phyloP scores from a whole-genome alignment of 2,888 invertebrate species.

The Agrypnus murinus region DNA sequence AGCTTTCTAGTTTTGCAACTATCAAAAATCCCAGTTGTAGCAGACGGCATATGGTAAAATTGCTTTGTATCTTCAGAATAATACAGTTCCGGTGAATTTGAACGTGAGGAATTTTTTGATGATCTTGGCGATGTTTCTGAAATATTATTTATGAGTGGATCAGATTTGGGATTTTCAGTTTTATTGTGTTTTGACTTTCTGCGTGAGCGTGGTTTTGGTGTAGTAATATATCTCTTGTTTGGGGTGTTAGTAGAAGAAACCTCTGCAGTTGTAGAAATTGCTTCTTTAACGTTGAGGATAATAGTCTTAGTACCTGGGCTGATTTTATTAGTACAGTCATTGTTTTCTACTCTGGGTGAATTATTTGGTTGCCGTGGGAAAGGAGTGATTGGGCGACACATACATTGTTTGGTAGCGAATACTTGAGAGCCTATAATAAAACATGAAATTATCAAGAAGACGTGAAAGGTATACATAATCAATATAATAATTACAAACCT shows the following conservation, averaged over 20 bases:
- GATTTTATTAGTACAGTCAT: too few species aligned
- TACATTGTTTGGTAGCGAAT: slow-evolving; percentile 19
- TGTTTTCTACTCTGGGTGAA: too few species aligned
- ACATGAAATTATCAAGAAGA: too few species aligned
- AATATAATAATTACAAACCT: background rate
- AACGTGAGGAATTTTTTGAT: slow-evolving; percentile 8
- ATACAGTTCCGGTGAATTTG: slow-evolving; percentile 34
- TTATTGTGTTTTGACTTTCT: too few species aligned
- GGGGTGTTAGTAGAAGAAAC: too few species aligned
- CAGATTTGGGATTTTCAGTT: too few species aligned
- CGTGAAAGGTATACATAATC: background rate
- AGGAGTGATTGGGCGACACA: slow-evolving; percentile 40
- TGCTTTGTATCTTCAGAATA: slow-evolving; percentile 51
- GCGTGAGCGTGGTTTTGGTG: background rate
- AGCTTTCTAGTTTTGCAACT: slow-evolving; percentile 21
- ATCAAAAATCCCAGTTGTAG: slow-evolving; percentile 49
- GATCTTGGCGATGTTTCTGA: too few species aligned
- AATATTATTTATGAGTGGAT: too few species aligned
- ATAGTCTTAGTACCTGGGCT: too few species aligned
- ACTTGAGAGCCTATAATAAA: slow-evolving; percentile 33
- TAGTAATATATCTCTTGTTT: too few species aligned
- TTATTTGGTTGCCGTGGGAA: background rate
- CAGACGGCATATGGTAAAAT: slow-evolving; percentile 49
- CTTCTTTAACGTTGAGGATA: too few species aligned
- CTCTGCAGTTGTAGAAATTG: too few species aligned